Conservation (phyloP, 2,113 vertebrate species). For the Charadrius vociferus region DNA sequence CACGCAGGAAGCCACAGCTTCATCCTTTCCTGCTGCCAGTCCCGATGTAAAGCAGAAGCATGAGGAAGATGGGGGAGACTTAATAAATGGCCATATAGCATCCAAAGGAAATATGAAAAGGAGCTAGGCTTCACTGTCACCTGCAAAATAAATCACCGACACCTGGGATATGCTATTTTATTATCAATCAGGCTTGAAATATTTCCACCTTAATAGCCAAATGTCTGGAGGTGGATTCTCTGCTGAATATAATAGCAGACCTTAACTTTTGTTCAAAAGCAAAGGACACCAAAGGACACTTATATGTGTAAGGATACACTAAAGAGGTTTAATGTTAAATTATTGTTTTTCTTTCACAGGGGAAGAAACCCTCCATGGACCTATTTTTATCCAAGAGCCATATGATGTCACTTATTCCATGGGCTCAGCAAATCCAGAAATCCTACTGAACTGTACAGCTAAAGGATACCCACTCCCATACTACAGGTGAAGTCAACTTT, state of each 20-base stretch:
- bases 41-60: neutral
- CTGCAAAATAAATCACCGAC: slow-evolving; percentile 29
- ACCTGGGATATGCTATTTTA: slow-evolving; percentile 8
- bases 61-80: neutral
- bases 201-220: slow-evolving; percentile 10
- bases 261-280: neutral
- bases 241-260: neutral
- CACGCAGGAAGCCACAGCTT: neutral
- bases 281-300: slow-evolving; percentile 8
- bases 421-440: slow-evolving; percentile 77
- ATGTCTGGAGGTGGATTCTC: slow-evolving; percentile 3
- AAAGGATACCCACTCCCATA: slow-evolving; percentile 81
- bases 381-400: slow-evolving; percentile 87
- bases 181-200: slow-evolving; percentile 61
- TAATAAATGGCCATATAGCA: neutral
- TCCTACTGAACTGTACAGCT: slow-evolving; percentile 87
- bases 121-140: neutral
- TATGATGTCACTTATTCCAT: slow-evolving; percentile 83
- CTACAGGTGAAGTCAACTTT: slow-evolving; percentile 78
- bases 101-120: neutral
- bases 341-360: slow-evolving; percentile 70
- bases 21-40: neutral
- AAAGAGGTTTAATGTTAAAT: neutral
- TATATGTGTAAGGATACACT: neutral
- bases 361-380: slow-evolving; percentile 76